These are phyloP conservation scores for Otis tarda DNA, from an alignment of 2,113 vertebrate species.

Conservation along the genomic window DNA sequence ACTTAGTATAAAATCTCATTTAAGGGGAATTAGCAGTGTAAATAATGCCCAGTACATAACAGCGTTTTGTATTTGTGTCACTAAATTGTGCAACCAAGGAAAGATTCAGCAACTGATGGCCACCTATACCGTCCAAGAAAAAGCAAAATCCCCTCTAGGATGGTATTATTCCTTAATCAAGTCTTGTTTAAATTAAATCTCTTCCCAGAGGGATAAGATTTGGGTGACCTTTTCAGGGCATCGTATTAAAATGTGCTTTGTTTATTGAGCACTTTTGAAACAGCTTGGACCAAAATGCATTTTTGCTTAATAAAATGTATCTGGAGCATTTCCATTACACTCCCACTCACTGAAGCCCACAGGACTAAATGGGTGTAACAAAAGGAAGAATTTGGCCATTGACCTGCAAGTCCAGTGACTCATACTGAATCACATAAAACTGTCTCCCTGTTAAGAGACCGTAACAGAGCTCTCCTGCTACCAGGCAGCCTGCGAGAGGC, in stretches of 20 bases:
- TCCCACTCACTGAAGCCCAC: slow-evolving; percentile 5
- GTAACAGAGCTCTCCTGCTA: background rate
- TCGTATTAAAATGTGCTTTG: slow-evolving; percentile 1
- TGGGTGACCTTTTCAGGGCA: slow-evolving; percentile 7
- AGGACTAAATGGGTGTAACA: slow-evolving; percentile 35
- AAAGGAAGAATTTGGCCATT: slow-evolving; percentile 39
- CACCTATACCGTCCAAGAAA: background rate
- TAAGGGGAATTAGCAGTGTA: background rate
- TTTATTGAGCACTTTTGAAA: slow-evolving; percentile 21
- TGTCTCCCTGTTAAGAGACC: background rate
- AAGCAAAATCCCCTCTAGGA: background rate
- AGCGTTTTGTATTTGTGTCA: background rate
- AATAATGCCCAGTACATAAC: background rate
- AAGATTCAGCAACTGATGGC: background rate
- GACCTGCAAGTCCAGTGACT: slow-evolving; percentile 5
- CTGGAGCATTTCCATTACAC: background rate
- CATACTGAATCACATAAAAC: background rate
- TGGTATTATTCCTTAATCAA: background rate
- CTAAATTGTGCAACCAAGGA: background rate
- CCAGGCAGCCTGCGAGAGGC: background rate
- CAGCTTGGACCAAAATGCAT: background rate
- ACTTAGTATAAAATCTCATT: background rate
- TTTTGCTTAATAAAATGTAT: slow-evolving; percentile 29
- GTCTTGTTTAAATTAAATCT: background rate
- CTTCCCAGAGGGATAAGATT: background rate